phyloP scores from a whole-genome alignment of 1,140 invertebrate species.

The Drosophila funebris region DNA sequence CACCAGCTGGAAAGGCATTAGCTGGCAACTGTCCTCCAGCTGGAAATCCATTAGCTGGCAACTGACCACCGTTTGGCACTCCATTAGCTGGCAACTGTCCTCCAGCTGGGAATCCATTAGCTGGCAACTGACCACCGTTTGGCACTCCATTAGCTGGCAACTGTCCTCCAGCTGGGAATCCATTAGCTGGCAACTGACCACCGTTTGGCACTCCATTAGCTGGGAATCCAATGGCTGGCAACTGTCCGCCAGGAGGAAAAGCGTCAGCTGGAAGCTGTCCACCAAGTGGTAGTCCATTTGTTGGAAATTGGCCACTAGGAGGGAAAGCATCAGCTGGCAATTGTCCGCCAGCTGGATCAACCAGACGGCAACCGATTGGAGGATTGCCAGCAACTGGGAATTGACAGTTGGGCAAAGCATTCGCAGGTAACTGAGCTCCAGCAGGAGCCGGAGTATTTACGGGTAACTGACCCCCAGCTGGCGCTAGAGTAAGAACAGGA shows the following conservation, averaged over 20 bases:
- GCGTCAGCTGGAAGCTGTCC: constrained; percentile 23
- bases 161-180: constrained; percentile 11
- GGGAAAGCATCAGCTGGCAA: constrained; percentile 1
- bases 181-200: constrained; percentile 19
- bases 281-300: background rate
- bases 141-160: constrained; percentile 17
- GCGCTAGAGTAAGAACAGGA: background rate
- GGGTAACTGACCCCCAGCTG: constrained; percentile 40
- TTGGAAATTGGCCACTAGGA: constrained; percentile 33
- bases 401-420: constrained; percentile 9
- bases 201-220: constrained; percentile 8
- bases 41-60: constrained; percentile 25
- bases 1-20: background rate
- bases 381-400: constrained; percentile 24
- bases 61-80: constrained; percentile 36
- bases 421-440: background rate
- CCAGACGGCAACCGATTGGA: background rate
- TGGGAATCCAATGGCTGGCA: constrained; percentile 26
- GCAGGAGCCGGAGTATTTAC: constrained; percentile 21
- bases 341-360: constrained; percentile 5
- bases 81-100: constrained; percentile 18
- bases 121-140: constrained; percentile 7
- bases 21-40: constrained; percentile 26
- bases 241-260: constrained; percentile 26
- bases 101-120: constrained; percentile 14